Evolutionary conservation across 2,797 vertebrate genomes (phyloP).

Genomic region (Diceros bicornis): DNA sequence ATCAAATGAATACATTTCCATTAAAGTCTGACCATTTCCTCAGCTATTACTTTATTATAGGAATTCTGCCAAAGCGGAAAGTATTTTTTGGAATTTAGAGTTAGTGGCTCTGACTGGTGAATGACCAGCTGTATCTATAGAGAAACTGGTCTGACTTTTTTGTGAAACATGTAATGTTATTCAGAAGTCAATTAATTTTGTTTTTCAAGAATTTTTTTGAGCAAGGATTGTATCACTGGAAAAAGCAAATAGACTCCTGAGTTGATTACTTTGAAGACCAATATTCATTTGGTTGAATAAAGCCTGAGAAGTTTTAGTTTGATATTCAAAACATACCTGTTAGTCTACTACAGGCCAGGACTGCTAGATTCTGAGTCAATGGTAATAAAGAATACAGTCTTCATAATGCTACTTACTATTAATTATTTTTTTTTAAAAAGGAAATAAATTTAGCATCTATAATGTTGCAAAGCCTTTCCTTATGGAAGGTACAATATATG

Average conservation of each 20-base stretch:
- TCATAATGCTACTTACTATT: not conserved
- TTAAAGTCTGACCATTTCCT: not conserved
- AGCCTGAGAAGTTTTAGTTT: not conserved
- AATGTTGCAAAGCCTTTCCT: not conserved
- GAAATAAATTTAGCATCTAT: not conserved
- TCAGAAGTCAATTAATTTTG: constrained; percentile 14
- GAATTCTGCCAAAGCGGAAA: not conserved
- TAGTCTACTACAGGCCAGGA: not conserved
- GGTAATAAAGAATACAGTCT: not conserved
- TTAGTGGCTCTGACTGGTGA: not conserved
- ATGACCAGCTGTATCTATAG: not conserved
- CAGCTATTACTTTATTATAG: not conserved
- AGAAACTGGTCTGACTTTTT: not conserved
- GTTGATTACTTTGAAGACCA: not conserved
- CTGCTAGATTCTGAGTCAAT: not conserved
- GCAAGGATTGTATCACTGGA: not conserved
- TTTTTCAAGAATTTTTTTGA: constrained; percentile 26
- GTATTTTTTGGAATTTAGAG: not conserved
- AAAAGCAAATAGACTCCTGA: not conserved
- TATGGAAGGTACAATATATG: not conserved
- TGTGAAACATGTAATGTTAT: not conserved
- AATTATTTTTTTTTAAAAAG: not conserved
- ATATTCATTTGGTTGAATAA: not conserved
- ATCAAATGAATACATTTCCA: not conserved
- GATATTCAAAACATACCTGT: not conserved